phyloP scores from a whole-genome alignment of 2,113 vertebrate species.

The Dicerorhinus sumatrensis region DNA sequence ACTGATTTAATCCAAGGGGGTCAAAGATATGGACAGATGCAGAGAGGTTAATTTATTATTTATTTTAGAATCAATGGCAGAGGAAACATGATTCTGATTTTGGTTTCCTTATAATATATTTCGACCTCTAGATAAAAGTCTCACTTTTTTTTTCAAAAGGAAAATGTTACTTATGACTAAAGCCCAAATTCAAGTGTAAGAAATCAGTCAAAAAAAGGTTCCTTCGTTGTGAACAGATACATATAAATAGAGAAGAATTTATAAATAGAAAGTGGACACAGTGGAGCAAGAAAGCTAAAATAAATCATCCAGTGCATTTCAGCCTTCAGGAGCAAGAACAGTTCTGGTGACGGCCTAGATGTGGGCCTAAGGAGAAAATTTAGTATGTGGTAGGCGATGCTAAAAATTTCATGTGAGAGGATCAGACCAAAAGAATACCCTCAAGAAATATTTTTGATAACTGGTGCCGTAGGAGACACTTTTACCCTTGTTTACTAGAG shows the following conservation, averaged over 20 bases:
- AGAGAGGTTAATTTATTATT: background rate
- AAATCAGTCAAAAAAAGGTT: background rate
- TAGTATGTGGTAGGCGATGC: rapidly evolving
- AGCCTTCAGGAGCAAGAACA: background rate
- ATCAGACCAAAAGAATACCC: background rate
- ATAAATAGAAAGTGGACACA: background rate
- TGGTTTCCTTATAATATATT: background rate
- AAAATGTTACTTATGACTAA: background rate
- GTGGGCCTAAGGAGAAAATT: background rate
- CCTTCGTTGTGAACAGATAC: background rate
- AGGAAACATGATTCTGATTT: background rate
- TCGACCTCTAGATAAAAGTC: background rate
- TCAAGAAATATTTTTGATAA: background rate
- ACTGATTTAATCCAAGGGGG: background rate
- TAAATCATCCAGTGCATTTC: background rate
- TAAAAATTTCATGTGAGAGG: background rate
- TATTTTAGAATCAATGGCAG: background rate
- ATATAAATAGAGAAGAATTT: background rate
- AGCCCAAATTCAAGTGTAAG: background rate
- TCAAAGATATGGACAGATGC: background rate
- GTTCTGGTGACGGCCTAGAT: background rate
- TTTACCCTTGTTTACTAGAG: background rate
- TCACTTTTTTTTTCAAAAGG: background rate
- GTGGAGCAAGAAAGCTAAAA: background rate
- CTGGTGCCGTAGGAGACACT: background rate